These are phyloP conservation scores for Cryptophagus acutangulus DNA, from an alignment of 2,888 invertebrate species.

Conservation along the genomic window DNA sequence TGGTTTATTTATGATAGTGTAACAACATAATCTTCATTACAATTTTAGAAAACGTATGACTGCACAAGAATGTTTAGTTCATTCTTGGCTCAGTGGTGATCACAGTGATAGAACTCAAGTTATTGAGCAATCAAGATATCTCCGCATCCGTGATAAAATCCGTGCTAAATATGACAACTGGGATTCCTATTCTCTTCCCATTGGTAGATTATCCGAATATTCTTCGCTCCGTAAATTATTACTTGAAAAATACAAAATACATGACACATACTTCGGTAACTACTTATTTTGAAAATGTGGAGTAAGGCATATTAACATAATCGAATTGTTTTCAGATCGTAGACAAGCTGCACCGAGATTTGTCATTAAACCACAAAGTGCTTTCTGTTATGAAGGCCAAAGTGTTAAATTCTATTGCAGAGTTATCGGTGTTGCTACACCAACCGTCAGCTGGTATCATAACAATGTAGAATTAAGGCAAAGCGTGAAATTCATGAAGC, in stretches of 20 bases:
- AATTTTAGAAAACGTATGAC: constrained; percentile 85
- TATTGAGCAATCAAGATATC: constrained; percentile 81
- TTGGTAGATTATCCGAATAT: constrained; percentile 96
- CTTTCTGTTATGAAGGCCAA: constrained; percentile 95
- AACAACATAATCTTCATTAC: background rate
- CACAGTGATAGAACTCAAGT: constrained; percentile 67
- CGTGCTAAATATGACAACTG: constrained; percentile 76
- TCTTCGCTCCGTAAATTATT: constrained; percentile 92
- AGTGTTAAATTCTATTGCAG: constrained; percentile 96
- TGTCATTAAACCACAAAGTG: constrained; percentile 92
- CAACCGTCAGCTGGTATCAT: constrained; percentile 93
- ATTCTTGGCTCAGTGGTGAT: constrained; percentile 92
- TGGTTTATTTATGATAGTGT: no score
- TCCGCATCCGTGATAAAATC: constrained; percentile 81
- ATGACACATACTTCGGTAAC: constrained; percentile 90
- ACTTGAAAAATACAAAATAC: constrained; percentile 93
- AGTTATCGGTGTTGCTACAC: constrained; percentile 89
- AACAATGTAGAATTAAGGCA: constrained; percentile 91
- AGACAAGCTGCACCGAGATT: constrained; percentile 97
- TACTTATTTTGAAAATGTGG: constrained; percentile 15
- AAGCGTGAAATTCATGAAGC: constrained; percentile 99
- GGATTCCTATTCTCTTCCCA: constrained; percentile 83
- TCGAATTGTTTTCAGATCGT: constrained; percentile 61
- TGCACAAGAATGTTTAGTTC: constrained; percentile 93
- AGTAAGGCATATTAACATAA: constrained; percentile 5